Base-by-base conservation (phyloP, 1,140 invertebrate genomes). In the Drosophila albomicans region DNA sequence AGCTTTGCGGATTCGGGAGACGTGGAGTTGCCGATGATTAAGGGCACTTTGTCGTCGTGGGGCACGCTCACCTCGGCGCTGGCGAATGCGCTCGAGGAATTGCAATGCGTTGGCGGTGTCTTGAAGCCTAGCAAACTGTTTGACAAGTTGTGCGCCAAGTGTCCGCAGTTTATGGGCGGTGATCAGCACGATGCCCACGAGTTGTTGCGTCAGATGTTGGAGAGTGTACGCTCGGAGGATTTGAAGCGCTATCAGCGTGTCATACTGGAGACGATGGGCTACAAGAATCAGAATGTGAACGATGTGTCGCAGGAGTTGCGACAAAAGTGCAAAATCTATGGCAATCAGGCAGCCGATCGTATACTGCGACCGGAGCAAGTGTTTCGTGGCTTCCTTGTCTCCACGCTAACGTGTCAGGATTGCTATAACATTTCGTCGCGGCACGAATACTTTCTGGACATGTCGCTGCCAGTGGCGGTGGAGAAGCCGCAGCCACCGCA, bases 131-230 rank as follows among this genome's bases (percentile, higher is more conserved):
- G 93, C 35, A 94, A 95, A 63, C 93, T 98, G 13, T 95, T 98
- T 51, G 94, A 94, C 41, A 95, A 95, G 73, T 94, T 98, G n/a
- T 96, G 95, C 66, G 94, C 95, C 86, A 97, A 96, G 91, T 94
- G 95, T 75, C 94, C 96, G 0, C 96, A 98, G 89, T 99, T 99
- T 92, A 96, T 96, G 66, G 97, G 97, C n/a, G 98, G 96, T 28
- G 96, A 98, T 79, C 98, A 99, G 92, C 98, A 99, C 91, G 99
- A 99, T 93, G 96, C 98, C 7, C 99, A 99, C 91, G 99, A 99
- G 93, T 92, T 99, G 56, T 93, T 99, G 6, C 93, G 98, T 61
- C 97, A 98, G 93, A 93, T 99, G 30, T 92, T 99, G 28, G 98
- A 99, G 92, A 95, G 95, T 69, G 96, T 99, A 56, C 94, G 94